Evolutionary conservation across 2,888 invertebrate species (phyloP).

Genomic region (Drosophila cognata): DNA sequence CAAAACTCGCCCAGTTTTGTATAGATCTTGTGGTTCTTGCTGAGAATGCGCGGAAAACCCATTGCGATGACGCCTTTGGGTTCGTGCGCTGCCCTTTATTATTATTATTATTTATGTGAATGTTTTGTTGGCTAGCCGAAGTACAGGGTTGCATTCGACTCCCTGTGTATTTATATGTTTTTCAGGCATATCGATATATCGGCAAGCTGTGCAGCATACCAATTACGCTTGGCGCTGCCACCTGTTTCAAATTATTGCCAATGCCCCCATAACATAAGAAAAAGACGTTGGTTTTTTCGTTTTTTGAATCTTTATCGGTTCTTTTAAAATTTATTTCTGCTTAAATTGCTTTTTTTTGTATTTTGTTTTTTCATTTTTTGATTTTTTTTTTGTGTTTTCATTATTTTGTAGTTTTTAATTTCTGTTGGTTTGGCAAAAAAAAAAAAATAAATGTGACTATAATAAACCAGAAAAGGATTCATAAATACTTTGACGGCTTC

Average conservation of each 20-base stretch:
- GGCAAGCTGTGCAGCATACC: slow-evolving; percentile 6
- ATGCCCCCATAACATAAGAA: neutral
- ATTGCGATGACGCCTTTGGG: slow-evolving; percentile 66
- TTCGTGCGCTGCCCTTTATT: slow-evolving; percentile 55
- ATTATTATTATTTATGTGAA: slow-evolving; percentile 64
- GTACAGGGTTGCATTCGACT: slow-evolving; percentile 41
- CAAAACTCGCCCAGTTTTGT: slow-evolving; percentile 83
- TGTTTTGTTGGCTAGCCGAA: slow-evolving; percentile 59
- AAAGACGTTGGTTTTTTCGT: neutral
- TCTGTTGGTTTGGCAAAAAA: slow-evolving; percentile 34
- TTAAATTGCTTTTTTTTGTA: slow-evolving; percentile 6
- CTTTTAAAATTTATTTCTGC: slow-evolving; percentile 40
- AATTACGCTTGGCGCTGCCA: slow-evolving; percentile 26
- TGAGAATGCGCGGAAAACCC: slow-evolving; percentile 83
- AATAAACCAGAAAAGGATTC: slow-evolving; percentile 40
- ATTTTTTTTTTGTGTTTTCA: slow-evolving; percentile 18
- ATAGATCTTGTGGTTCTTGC: slow-evolving; percentile 83
- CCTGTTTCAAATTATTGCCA: neutral
- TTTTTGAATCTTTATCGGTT: slow-evolving; percentile 27
- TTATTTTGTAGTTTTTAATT: slow-evolving; percentile 33
- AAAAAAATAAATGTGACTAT: slow-evolving; percentile 2
- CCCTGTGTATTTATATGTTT: neutral
- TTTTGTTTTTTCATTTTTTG: neutral
- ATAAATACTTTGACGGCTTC: slow-evolving; percentile 58
- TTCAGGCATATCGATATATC: slow-evolving; percentile 29